Percentiles rank a stretch among this genome's conserved stretches.
These are phyloP conservation scores for Conus betulinus DNA, from an alignment of 1,140 invertebrate genomes.

Conservation along the genomic window DNA sequence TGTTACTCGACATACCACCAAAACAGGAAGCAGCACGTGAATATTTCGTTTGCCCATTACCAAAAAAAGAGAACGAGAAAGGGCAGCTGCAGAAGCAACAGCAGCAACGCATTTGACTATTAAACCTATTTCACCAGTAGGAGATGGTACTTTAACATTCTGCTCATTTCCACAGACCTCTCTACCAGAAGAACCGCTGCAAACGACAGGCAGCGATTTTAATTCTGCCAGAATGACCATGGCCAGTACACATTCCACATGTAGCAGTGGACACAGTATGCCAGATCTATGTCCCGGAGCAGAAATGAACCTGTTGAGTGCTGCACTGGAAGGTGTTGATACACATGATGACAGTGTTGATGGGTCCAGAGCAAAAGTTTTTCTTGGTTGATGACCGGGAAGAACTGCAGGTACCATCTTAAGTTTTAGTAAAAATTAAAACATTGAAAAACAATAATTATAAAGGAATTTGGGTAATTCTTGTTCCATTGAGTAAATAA, in stretches of 20 bases:
- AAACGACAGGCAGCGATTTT: constrained; percentile 11
- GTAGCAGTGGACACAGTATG: constrained; percentile 56
- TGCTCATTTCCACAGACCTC: constrained; percentile 60
- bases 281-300: constrained; percentile 55
- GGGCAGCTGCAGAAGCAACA: constrained; percentile 42
- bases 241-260: constrained; percentile 54
- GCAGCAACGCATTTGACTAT: constrained; percentile 43
- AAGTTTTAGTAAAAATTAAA: too few relatives aligned
- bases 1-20: constrained; percentile 71
- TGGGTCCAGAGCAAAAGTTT: constrained; percentile 60
- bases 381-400: constrained; percentile 75
- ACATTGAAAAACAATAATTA: too few relatives aligned
- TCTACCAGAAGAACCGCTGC: background rate
- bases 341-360: constrained; percentile 47
- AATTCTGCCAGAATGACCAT: constrained; percentile 50
- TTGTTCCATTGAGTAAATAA: too few relatives aligned
- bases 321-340: constrained; percentile 49
- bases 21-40: constrained; percentile 58
- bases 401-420: constrained; percentile 64
- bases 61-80: constrained; percentile 52
- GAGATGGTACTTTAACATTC: constrained; percentile 63
- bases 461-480: too few relatives aligned
- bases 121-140: constrained; percentile 63
- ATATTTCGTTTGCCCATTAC: constrained; percentile 45
- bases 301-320: constrained; percentile 44